Conservation (phyloP, 2,113 vertebrate species). For the Brachyhypopomus gauderio region DNA sequence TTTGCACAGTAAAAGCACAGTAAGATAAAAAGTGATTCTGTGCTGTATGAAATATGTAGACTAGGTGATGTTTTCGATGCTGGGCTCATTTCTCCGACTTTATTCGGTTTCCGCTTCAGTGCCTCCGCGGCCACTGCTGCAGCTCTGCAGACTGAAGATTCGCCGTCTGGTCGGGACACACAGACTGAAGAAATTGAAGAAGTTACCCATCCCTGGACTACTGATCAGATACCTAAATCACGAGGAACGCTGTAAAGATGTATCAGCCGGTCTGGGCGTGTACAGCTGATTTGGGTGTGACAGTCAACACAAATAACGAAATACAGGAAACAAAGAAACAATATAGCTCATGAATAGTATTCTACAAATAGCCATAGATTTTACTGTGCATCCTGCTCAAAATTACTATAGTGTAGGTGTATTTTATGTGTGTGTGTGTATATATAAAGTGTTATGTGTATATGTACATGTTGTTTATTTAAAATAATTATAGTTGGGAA, state of each 20-base stretch:
- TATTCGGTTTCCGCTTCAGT: constrained; percentile 65
- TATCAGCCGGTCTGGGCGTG: not conserved
- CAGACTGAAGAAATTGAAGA: constrained; percentile 76
- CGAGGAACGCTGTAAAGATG: constrained; percentile 48
- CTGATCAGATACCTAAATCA: constrained; percentile 80
- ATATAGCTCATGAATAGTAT: not conserved
- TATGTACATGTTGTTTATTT: not conserved
- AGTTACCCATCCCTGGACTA: constrained; percentile 76
- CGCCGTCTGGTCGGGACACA: constrained; percentile 74
- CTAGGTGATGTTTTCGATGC: not conserved
- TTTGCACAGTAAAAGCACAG: too few species aligned
- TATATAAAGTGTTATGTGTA: not conserved
- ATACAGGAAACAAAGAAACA: not conserved
- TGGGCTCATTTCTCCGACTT: not conserved
- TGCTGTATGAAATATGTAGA: not conserved
- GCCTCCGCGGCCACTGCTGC: constrained; percentile 78
- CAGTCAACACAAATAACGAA: not conserved
- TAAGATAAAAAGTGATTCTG: too few species aligned
- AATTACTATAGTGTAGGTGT: not conserved
- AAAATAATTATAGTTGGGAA: not conserved
- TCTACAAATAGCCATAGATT: not conserved
- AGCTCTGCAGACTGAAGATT: constrained; percentile 81
- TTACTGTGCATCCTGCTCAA: not conserved
- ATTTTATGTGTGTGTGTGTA: not conserved
- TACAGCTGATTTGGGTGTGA: not conserved